Percentiles rank a stretch among this genome's conserved stretches.
These are phyloP conservation scores for Alitta virens DNA, from an alignment of 2,888 invertebrate genomes.

Conservation along the genomic window DNA sequence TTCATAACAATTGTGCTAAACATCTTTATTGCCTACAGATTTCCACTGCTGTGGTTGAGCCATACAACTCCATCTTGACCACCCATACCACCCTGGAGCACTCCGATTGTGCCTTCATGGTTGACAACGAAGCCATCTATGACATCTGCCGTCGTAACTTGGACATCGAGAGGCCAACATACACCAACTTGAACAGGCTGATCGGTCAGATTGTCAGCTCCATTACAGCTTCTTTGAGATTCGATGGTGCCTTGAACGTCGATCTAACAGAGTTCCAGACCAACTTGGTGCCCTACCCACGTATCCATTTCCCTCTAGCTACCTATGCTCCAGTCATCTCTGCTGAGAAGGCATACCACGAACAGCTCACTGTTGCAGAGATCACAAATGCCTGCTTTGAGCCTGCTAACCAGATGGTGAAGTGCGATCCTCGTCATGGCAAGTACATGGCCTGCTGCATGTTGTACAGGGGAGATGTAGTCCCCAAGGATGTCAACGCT, in stretches of 20 bases:
- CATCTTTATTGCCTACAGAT: no score
- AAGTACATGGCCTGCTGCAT: slow-evolving; percentile 14
- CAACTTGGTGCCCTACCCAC: slow-evolving; percentile 3
- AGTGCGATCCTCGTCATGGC: slow-evolving; percentile 61
- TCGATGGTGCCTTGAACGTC: slow-evolving; percentile 4
- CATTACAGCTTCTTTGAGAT: slow-evolving; percentile 5
- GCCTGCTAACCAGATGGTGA: slow-evolving; percentile 7
- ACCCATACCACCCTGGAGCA: slow-evolving; percentile 58
- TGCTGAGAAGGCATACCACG: slow-evolving; percentile 27
- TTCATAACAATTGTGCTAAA: no score
- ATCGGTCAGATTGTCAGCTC: slow-evolving; percentile 8
- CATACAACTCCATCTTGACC: no score
- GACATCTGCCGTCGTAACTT: no score
- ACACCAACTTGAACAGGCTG: slow-evolving; percentile 66
- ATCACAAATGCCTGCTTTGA: slow-evolving; percentile 28
- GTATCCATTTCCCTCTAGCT: slow-evolving; percentile 1
- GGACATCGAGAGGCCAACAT: slow-evolving; percentile 68
- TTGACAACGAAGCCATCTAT: no score
- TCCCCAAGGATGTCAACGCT: slow-evolving; percentile 13
- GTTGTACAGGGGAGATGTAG: slow-evolving; percentile 14
- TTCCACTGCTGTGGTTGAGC: no score
- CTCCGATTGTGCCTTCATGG: slow-evolving; percentile 85
- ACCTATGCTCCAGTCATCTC: slow-evolving; percentile 18
- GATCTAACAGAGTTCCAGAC: slow-evolving; percentile 3
- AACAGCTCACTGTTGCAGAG: slow-evolving; percentile 55